Evolutionary conservation across 2,888 invertebrate species (phyloP).

Genomic region (Agriopis aurantiaria): DNA sequence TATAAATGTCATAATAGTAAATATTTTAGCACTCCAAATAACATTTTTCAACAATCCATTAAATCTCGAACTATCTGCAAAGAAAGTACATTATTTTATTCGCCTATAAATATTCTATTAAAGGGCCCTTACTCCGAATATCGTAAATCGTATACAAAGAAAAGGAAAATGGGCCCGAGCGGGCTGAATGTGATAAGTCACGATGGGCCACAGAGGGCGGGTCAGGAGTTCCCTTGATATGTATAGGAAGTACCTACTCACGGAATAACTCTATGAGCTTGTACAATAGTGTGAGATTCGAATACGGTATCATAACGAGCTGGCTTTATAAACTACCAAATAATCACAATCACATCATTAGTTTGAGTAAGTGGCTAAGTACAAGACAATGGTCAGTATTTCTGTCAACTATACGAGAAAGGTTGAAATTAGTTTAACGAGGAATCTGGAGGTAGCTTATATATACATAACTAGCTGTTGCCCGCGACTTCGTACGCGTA

Average conservation of each 20-base stretch:
- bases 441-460: no score
- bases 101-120: constrained; percentile 63
- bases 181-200: constrained; percentile 68
- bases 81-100: constrained; percentile 28
- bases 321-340: no score
- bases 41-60: constrained; percentile 4
- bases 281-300: constrained; percentile 9
- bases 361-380: no score
- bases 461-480: no score
- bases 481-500: no score
- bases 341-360: no score
- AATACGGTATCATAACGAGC: constrained; percentile 2
- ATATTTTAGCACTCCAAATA: not conserved
- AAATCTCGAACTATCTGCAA: constrained; percentile 23
- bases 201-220: constrained; percentile 54
- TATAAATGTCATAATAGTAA: no score
- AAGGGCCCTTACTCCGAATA: constrained; percentile 51
- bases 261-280: constrained; percentile 26
- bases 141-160: constrained; percentile 64
- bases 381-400: no score
- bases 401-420: no score
- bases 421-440: no score
- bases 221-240: constrained; percentile 42
- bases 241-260: constrained; percentile 42
- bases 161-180: constrained; percentile 57